These are phyloP conservation scores for Falco berigora DNA, from an alignment of 2,797 vertebrate genomes.

Conservation along the genomic window DNA sequence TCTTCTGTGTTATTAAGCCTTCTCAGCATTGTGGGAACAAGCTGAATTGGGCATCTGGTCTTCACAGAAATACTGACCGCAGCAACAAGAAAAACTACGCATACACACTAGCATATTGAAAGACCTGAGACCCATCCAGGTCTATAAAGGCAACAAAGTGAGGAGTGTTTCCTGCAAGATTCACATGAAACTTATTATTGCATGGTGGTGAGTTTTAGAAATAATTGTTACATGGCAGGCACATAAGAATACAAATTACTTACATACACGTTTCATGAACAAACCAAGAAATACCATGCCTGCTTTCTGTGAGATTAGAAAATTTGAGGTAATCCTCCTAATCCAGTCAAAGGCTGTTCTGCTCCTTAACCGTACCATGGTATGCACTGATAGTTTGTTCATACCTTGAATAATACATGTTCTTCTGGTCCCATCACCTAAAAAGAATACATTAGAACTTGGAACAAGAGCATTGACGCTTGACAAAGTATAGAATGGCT, in stretches of 20 bases:
- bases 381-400: neutral
- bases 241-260: neutral
- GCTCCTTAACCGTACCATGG: neutral
- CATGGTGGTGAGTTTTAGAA: neutral
- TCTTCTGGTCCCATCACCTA: neutral
- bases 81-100: neutral
- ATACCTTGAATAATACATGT: neutral
- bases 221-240: neutral
- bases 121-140: neutral
- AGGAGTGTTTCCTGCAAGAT: neutral
- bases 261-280: neutral
- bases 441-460: neutral
- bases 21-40: neutral
- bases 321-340: neutral
- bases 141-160: neutral
- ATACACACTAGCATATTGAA: neutral
- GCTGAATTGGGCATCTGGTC: accelerated
- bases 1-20: neutral
- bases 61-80: neutral
- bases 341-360: neutral
- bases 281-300: neutral
- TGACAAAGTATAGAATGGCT: neutral
- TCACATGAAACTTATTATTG: neutral
- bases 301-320: neutral
- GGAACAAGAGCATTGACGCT: neutral